These are phyloP conservation scores for Neoitamus cyanurus DNA, from an alignment of 2,888 invertebrate genomes.

Conservation along the genomic window DNA sequence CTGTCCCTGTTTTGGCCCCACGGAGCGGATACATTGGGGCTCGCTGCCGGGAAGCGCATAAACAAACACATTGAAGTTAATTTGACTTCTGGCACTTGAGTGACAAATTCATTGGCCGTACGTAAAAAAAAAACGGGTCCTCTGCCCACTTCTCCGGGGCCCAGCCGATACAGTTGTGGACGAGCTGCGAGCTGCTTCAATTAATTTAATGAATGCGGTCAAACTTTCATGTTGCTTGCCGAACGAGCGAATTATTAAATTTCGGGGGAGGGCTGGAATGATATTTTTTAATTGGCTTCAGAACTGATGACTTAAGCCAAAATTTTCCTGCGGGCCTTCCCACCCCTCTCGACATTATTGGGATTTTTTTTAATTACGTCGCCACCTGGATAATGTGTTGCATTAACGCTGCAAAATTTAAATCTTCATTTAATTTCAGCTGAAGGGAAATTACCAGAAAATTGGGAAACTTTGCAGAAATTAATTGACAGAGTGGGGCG, in stretches of 20 bases:
- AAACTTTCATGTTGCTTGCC: background rate
- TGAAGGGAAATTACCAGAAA: no score
- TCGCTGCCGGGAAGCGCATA: background rate
- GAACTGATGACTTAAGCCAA: background rate
- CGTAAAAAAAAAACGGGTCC: slow-evolving; percentile 7
- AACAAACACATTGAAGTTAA: slow-evolving; percentile 41
- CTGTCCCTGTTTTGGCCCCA: background rate
- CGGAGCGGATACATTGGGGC: background rate
- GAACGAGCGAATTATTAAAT: background rate
- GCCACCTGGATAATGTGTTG: background rate
- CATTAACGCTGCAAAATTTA: background rate
- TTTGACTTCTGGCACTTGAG: slow-evolving; percentile 40
- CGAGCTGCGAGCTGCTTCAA: background rate
- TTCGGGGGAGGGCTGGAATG: background rate
- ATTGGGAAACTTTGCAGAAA: no score
- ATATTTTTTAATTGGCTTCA: background rate
- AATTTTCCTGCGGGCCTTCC: background rate
- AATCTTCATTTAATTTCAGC: background rate
- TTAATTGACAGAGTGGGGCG: no score
- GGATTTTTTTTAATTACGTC: background rate
- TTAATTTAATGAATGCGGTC: slow-evolving; percentile 3
- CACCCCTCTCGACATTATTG: background rate
- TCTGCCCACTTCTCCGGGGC: background rate
- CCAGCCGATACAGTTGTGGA: background rate
- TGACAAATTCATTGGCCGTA: slow-evolving; percentile 43